Percentiles rank a stretch among this genome's conserved stretches.
Evolutionary conservation across 1,140 invertebrate species (phyloP).

Genomic region (Drosophila lowei): DNA sequence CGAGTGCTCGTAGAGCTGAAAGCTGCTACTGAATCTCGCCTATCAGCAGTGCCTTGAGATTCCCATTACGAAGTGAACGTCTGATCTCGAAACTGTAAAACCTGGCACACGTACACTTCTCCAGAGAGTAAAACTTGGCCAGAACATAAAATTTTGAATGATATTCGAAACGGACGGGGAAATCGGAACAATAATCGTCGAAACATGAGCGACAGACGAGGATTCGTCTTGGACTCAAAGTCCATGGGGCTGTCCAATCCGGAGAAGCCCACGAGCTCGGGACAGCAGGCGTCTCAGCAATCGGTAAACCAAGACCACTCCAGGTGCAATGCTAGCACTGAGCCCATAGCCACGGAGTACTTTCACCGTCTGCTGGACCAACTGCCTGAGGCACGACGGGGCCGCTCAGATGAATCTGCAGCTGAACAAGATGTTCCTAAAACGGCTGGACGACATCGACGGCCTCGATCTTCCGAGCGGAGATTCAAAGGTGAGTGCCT

Average conservation of each 20-base stretch:
- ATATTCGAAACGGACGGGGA: not conserved
- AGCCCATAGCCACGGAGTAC: constrained; percentile 40
- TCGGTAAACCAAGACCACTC: not conserved
- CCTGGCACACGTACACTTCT: too few species aligned
- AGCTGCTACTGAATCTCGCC: constrained; percentile 45
- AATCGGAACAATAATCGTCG: not conserved
- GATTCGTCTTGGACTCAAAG: constrained; percentile 53
- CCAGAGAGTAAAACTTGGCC: too few species aligned
- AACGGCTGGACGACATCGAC: constrained; percentile 71
- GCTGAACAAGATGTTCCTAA: too few species aligned
- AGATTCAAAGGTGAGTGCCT: constrained; percentile 45
- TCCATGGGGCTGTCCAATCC: constrained; percentile 25
- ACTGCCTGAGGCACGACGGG: constrained; percentile 30
- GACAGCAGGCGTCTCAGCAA: too few species aligned
- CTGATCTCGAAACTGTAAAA: constrained; percentile 29
- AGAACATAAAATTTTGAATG: constrained; percentile 18
- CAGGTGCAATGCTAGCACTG: constrained; percentile 11
- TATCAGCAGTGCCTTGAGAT: constrained; percentile 66
- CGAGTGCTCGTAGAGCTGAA: not conserved
- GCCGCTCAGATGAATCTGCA: constrained; percentile 31
- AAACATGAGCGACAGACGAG: constrained; percentile 32
- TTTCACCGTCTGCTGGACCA: constrained; percentile 40
- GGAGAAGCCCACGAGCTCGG: not conserved
- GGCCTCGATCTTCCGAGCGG: constrained; percentile 9
- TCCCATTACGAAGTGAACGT: constrained; percentile 41